Percentiles rank a stretch among this genome's conserved stretches.
phyloP scores from a whole-genome alignment of 2,888 invertebrate genomes.

The Plagiodera versicolora region DNA sequence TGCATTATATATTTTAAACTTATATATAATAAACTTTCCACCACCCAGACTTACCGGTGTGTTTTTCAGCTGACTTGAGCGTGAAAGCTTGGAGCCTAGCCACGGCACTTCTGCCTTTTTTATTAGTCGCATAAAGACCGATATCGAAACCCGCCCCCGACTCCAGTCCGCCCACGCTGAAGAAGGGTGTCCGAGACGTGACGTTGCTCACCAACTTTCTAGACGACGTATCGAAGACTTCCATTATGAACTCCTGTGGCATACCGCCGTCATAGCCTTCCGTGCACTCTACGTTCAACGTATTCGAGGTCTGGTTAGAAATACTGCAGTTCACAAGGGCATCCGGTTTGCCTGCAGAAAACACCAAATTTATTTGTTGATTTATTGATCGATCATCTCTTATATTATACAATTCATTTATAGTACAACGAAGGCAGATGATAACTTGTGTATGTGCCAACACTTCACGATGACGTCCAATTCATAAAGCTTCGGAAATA shows the following conservation, averaged over 20 bases:
- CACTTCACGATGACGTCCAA: too few species aligned
- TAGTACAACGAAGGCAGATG: too few species aligned
- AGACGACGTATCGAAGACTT: constrained; percentile 63
- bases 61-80: constrained; percentile 71
- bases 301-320: constrained; percentile 72
- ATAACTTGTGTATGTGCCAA: too few species aligned
- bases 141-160: constrained; percentile 71
- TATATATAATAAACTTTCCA: too few species aligned
- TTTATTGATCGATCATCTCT: too few species aligned
- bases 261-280: constrained; percentile 79
- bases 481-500: too few species aligned
- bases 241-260: constrained; percentile 72
- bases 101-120: constrained; percentile 70
- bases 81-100: constrained; percentile 70
- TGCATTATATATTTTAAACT: too few species aligned
- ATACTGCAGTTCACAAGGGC: constrained; percentile 72
- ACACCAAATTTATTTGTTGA: too few species aligned
- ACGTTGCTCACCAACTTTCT: constrained; percentile 61
- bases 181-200: constrained; percentile 62
- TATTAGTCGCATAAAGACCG: constrained; percentile 69
- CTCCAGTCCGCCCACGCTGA: constrained; percentile 67
- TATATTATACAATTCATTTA: too few species aligned
- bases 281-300: constrained; percentile 71
- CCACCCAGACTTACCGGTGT: constrained; percentile 63
- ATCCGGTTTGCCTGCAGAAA: constrained; percentile 69